Evolutionary conservation across 1,140 invertebrate genomes (phyloP).

Genomic region (Linepithema humile): DNA sequence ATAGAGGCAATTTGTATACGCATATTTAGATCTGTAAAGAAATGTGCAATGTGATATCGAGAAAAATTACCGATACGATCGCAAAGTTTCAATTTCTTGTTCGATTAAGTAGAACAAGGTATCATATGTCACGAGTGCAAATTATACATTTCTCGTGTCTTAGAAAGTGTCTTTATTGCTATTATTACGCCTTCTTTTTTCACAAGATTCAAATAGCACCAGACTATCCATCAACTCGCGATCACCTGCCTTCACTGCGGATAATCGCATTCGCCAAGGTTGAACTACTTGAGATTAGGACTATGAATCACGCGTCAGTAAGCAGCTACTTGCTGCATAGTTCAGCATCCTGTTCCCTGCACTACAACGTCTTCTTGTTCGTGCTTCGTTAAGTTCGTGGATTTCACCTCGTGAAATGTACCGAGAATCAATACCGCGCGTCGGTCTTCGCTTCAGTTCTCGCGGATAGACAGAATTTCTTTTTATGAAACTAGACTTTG

Average conservation of each 20-base stretch:
- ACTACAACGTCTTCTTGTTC: constrained; percentile 26
- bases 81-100: neutral
- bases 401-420: constrained; percentile 37
- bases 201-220: neutral
- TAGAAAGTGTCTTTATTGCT: neutral
- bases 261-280: constrained; percentile 10
- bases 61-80: neutral
- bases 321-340: constrained; percentile 61
- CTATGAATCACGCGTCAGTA: constrained; percentile 61
- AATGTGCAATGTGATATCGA: neutral
- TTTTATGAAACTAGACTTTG: neutral
- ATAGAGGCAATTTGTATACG: neutral
- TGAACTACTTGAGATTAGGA: constrained; percentile 32
- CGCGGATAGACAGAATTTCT: constrained; percentile 3
- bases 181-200: neutral
- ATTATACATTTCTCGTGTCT: neutral
- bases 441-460: constrained; percentile 21
- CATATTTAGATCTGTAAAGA: neutral
- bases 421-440: constrained; percentile 39
- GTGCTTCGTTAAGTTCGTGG: constrained; percentile 20
- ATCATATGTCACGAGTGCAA: neutral
- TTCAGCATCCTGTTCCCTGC: constrained; percentile 17
- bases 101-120: neutral
- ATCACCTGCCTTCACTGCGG: neutral
- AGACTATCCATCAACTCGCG: constrained; percentile 1